phyloP scores from a whole-genome alignment of 2,113 vertebrate species.

The Passerina amoena region DNA sequence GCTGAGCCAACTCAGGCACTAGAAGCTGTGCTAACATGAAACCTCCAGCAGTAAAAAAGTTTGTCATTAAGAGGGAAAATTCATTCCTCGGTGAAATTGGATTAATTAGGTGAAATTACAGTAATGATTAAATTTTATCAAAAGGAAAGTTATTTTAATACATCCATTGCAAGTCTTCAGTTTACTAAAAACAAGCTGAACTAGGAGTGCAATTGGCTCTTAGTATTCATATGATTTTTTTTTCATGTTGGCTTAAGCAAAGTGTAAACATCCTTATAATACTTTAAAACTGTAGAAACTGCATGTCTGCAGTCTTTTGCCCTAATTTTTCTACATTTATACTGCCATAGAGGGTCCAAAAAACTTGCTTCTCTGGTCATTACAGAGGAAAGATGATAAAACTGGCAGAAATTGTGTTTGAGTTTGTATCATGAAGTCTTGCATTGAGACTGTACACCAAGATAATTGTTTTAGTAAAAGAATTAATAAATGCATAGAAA shows the following conservation, averaged over 20 bases:
- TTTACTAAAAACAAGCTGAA: not conserved
- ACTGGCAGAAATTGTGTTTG: not conserved
- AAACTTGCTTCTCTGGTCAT: not conserved
- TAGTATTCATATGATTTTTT: not conserved
- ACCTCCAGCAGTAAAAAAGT: not conserved
- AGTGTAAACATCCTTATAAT: not conserved
- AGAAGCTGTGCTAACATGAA: not conserved
- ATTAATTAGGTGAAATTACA: not conserved
- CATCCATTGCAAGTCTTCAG: not conserved
- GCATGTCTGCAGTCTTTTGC: not conserved
- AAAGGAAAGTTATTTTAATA: not conserved
- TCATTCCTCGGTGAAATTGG: not conserved
- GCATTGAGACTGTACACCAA: not conserved
- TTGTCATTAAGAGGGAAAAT: not conserved
- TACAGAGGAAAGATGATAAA: not conserved
- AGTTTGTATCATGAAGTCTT: not conserved
- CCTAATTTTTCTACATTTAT: not conserved
- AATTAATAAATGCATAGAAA: not conserved
- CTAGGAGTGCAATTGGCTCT: accelerated
- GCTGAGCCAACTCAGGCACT: not conserved
- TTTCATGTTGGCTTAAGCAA: not conserved
- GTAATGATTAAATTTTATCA: not conserved
- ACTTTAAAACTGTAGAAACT: not conserved
- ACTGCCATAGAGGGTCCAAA: not conserved
- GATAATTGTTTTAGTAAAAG: not conserved